phyloP scores from a whole-genome alignment of 2,113 vertebrate species.

The Ifrita kowaldi region DNA sequence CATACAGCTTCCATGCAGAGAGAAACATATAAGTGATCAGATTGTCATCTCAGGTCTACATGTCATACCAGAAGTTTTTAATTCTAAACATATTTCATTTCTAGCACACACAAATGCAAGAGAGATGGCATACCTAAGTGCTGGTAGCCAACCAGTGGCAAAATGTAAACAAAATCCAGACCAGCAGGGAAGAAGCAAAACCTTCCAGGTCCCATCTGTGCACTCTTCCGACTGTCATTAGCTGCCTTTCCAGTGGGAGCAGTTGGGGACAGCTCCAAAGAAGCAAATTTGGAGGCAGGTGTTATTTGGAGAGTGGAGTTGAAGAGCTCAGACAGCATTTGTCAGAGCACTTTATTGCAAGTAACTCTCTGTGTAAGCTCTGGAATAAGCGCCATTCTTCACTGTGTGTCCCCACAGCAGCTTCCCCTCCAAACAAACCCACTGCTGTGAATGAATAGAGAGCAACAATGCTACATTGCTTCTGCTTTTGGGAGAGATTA shows the following conservation, averaged over 20 bases:
- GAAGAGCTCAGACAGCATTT: neutral
- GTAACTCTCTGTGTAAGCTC: neutral
- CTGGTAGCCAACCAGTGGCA: neutral
- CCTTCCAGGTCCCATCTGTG: neutral
- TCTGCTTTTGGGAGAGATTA: slow-evolving; percentile 48
- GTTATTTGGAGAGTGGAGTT: neutral
- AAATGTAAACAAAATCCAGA: neutral
- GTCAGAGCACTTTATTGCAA: neutral
- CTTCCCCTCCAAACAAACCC: neutral
- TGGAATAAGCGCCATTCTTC: neutral
- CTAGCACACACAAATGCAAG: neutral
- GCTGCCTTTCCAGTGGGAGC: neutral
- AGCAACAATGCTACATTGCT: neutral
- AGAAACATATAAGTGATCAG: neutral
- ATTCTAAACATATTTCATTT: neutral
- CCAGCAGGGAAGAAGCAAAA: neutral
- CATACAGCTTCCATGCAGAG: neutral
- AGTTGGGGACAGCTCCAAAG: neutral
- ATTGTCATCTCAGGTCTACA: neutral
- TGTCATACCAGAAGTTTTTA: neutral
- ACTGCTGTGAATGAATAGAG: slow-evolving; percentile 35
- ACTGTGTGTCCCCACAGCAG: neutral
- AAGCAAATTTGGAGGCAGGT: neutral
- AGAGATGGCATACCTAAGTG: neutral
- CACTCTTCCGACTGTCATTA: neutral